Evolutionary conservation across 2,888 invertebrate genomes (phyloP).

Genomic region (Drosophila paranaensis): DNA sequence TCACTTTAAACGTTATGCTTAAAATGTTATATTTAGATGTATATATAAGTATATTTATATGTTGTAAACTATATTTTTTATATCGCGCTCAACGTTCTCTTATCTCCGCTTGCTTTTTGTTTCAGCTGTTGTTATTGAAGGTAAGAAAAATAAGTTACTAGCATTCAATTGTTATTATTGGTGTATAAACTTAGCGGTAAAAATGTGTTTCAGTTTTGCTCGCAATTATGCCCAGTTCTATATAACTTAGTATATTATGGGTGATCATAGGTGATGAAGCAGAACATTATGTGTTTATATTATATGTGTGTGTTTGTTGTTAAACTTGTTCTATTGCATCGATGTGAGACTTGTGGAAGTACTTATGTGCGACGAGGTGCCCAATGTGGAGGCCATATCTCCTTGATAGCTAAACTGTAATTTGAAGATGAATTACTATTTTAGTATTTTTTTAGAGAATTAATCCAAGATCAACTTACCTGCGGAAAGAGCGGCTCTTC

Average conservation of each 20-base stretch:
- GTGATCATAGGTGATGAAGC: slow-evolving; percentile 62
- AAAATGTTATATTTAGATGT: slow-evolving; percentile 64
- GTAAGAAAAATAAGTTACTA: slow-evolving; percentile 73
- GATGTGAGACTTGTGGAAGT: slow-evolving; percentile 86
- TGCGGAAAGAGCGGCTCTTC: slow-evolving; percentile 90
- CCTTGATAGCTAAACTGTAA: slow-evolving; percentile 91
- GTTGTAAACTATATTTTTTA: slow-evolving; percentile 51
- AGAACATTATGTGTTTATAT: slow-evolving; percentile 63
- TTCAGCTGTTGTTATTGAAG: slow-evolving; percentile 39
- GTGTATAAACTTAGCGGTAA: slow-evolving; percentile 59
- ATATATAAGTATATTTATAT: slow-evolving; percentile 62
- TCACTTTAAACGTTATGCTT: slow-evolving; percentile 58
- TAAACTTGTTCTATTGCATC: slow-evolving; percentile 84
- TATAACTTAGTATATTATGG: slow-evolving; percentile 65
- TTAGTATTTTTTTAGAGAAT: neutral
- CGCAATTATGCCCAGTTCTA: slow-evolving; percentile 53
- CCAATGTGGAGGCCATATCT: slow-evolving; percentile 87
- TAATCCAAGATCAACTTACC: slow-evolving; percentile 59
- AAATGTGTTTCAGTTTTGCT: slow-evolving; percentile 56
- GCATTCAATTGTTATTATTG: slow-evolving; percentile 63
- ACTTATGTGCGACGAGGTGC: slow-evolving; percentile 87
- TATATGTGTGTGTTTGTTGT: slow-evolving; percentile 42
- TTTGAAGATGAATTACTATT: neutral
- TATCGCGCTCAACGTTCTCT: slow-evolving; percentile 34
- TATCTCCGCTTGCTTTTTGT: slow-evolving; percentile 33